Evolutionary conservation across 2,888 invertebrate species (phyloP).

Genomic region (Labia minor): DNA sequence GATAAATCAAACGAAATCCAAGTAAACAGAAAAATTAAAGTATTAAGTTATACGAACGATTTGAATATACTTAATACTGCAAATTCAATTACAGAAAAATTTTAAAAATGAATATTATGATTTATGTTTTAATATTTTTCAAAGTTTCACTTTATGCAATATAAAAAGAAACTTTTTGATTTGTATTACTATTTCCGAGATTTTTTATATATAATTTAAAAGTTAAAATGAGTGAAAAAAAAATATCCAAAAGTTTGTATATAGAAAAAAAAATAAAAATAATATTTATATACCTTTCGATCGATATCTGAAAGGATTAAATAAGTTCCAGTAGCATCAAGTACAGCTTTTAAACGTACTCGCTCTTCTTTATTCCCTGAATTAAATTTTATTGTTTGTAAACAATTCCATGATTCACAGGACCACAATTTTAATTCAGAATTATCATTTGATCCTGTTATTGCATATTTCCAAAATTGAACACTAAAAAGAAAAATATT

Average conservation of each 20-base stretch:
- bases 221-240: too few relatives aligned
- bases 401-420: conserved; percentile 86
- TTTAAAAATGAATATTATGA: too few relatives aligned
- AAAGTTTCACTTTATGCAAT: too few relatives aligned
- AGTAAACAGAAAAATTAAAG: too few relatives aligned
- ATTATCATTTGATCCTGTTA: conserved; percentile 84
- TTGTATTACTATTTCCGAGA: background rate
- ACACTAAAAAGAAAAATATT: conserved; percentile 38
- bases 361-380: conserved; percentile 32
- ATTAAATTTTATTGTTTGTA: conserved; percentile 72
- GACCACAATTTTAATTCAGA: conserved; percentile 87
- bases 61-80: too few relatives aligned
- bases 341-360: conserved; percentile 57
- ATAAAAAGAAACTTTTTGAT: background rate
- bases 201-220: too few relatives aligned
- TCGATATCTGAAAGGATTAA: conserved; percentile 80
- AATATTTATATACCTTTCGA: conserved; percentile 55
- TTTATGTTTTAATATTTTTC: too few relatives aligned
- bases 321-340: conserved; percentile 73
- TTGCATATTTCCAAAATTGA: conserved; percentile 90
- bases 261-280: too few relatives aligned
- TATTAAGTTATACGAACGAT: too few relatives aligned
- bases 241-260: too few relatives aligned
- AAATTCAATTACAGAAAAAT: too few relatives aligned
- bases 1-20: too few relatives aligned